These are phyloP conservation scores for Lasioglossum morio DNA, from an alignment of 2,888 invertebrate genomes.

Conservation along the genomic window DNA sequence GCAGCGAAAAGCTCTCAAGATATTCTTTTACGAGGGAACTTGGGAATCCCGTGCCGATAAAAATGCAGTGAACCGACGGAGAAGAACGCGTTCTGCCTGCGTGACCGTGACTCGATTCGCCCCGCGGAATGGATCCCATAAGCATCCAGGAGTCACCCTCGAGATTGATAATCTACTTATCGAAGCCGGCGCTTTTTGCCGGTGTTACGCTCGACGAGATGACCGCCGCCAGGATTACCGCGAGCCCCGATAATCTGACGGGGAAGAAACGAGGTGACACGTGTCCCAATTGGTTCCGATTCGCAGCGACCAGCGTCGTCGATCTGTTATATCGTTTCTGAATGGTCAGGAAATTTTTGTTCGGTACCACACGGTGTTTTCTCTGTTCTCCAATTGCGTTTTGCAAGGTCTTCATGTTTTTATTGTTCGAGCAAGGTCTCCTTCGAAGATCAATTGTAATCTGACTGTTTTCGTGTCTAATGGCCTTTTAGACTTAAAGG, in stretches of 20 bases:
- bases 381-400: not conserved
- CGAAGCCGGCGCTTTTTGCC: slow-evolving; percentile 14
- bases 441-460: too few species aligned
- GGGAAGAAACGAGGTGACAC: not conserved
- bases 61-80: slow-evolving; percentile 4
- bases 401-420: not conserved
- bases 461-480: too few species aligned
- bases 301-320: not conserved
- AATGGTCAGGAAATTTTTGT: not conserved
- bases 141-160: slow-evolving; percentile 12
- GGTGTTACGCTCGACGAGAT: not conserved
- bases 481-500: too few species aligned
- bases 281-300: not conserved
- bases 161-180: slow-evolving; percentile 63
- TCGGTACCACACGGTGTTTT: not conserved
- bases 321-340: too few species aligned
- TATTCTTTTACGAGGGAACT: slow-evolving; percentile 24
- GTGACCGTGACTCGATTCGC: not conserved
- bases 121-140: not conserved
- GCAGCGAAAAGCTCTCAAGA: not conserved
- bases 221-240: not conserved
- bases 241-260: not conserved
- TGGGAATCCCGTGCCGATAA: not conserved
- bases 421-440: too few species aligned
- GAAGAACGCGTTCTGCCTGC: not conserved